Percentiles rank a stretch among this genome's conserved stretches.
phyloP scores from a whole-genome alignment of 1,140 invertebrate genomes.

The Drosophila baimaii region DNA sequence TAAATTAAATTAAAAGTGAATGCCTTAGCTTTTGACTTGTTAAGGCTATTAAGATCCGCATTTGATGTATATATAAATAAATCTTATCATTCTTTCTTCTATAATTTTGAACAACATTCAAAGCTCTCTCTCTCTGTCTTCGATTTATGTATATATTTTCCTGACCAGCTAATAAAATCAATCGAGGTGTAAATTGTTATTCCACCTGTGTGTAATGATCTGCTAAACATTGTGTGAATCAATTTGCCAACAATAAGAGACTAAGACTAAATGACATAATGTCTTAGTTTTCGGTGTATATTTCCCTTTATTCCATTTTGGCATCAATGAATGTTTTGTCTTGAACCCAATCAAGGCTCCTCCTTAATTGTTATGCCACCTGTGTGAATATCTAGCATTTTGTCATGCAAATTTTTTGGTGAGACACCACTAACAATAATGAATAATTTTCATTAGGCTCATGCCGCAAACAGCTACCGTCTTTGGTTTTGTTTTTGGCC shows the following conservation, averaged over 20 bases:
- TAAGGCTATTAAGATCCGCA: no score
- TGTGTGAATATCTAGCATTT: background rate
- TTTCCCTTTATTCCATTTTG: no score
- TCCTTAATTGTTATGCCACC: conserved; percentile 5
- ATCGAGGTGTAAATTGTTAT: background rate
- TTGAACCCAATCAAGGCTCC: conserved; percentile 6
- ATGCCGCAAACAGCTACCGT: no score
- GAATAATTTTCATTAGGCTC: conserved; percentile 13
- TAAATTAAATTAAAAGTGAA: no score
- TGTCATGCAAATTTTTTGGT: conserved; percentile 1
- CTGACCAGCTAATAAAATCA: conserved; percentile 3
- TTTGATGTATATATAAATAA: no score
- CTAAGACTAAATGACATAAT: background rate
- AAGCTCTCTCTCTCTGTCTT: no score
- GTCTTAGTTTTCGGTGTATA: background rate
- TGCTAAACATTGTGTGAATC: background rate
- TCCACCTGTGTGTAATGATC: background rate
- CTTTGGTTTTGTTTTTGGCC: conserved; percentile 8
- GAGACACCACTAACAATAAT: conserved; percentile 10
- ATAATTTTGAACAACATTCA: background rate
- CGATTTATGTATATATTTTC: background rate
- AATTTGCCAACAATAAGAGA: background rate
- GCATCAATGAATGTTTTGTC: background rate
- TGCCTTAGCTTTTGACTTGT: no score
- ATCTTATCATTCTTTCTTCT: background rate